Conservation (phyloP, 2,888 invertebrate species). For the Nebria salina region DNA sequence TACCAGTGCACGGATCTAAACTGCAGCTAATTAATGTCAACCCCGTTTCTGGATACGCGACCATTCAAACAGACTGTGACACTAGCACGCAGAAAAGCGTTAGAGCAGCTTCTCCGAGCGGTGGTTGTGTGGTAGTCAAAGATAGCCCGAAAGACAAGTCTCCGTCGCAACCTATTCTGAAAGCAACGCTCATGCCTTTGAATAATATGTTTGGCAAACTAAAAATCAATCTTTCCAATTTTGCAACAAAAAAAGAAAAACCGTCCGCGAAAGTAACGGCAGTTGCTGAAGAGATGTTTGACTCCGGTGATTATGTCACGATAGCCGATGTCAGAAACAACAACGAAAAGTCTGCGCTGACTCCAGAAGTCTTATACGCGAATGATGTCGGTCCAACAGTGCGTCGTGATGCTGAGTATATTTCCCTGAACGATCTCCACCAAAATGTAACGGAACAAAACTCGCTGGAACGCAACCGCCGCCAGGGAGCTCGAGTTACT, state of each 20-base stretch:
- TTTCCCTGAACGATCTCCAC: slow-evolving; percentile 78
- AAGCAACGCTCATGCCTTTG: slow-evolving; percentile 69
- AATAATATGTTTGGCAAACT: slow-evolving; percentile 79
- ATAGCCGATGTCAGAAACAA: slow-evolving; percentile 85
- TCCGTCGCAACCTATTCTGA: slow-evolving; percentile 58
- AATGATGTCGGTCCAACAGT: slow-evolving; percentile 71
- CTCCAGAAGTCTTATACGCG: slow-evolving; percentile 66
- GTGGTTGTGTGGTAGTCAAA: slow-evolving; percentile 57
- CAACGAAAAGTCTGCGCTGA: slow-evolving; percentile 68
- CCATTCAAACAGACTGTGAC: slow-evolving; percentile 54
- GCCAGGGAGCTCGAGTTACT: slow-evolving; percentile 81
- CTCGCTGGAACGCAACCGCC: slow-evolving; percentile 66
- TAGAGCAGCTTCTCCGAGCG: slow-evolving; percentile 59
- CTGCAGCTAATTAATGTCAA: slow-evolving; percentile 58
- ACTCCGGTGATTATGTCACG: slow-evolving; percentile 85
- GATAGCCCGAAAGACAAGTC: slow-evolving; percentile 50
- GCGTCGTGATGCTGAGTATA: slow-evolving; percentile 77
- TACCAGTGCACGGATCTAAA: slow-evolving; percentile 49
- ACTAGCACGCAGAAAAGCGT: slow-evolving; percentile 48
- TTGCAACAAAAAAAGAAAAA: slow-evolving; percentile 58
- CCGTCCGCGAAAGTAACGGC: slow-evolving; percentile 58
- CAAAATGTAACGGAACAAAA: slow-evolving; percentile 52
- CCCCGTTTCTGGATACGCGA: slow-evolving; percentile 60
- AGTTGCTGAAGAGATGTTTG: slow-evolving; percentile 54
- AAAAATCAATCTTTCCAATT: slow-evolving; percentile 61